These are phyloP conservation scores for Fistularia commersonii DNA, from an alignment of 2,797 vertebrate species.

Conservation along the genomic window DNA sequence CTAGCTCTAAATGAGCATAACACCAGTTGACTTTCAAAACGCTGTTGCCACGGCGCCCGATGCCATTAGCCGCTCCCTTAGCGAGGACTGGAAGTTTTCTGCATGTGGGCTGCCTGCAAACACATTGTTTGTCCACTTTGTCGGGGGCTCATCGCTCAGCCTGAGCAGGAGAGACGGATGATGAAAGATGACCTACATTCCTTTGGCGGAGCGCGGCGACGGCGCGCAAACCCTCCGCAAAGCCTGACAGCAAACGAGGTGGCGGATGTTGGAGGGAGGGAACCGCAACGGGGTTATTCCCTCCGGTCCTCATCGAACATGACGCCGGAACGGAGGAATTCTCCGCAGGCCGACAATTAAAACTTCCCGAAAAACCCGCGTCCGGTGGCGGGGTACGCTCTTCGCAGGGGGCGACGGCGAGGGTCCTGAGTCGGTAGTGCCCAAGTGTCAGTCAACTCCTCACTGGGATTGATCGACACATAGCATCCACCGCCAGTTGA, in stretches of 20 bases:
- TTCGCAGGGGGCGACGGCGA: too few species aligned
- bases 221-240: conserved; percentile 34
- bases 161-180: conserved; percentile 46
- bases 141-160: conserved; percentile 42
- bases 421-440: too few species aligned
- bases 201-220: conserved; percentile 42
- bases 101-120: conserved; percentile 24
- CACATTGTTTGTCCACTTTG: conserved; percentile 51
- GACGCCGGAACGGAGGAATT: conserved; percentile 45
- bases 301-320: conserved; percentile 47
- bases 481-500: too few species aligned
- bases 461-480: too few species aligned
- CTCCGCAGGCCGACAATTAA: conserved; percentile 51
- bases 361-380: too few species aligned
- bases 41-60: neutral
- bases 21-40: too few species aligned
- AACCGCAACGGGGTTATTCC: conserved; percentile 54
- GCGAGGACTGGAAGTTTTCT: conserved; percentile 22
- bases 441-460: too few species aligned
- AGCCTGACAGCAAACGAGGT: conserved; percentile 54
- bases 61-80: conserved; percentile 37
- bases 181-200: conserved; percentile 72
- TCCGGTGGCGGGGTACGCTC: too few species aligned
- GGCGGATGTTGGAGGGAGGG: conserved; percentile 50
- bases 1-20: too few species aligned